Percentiles rank a stretch among this genome's conserved stretches.
Conservation (phyloP, 1,140 invertebrate species). For the Parapsyche elsis region DNA sequence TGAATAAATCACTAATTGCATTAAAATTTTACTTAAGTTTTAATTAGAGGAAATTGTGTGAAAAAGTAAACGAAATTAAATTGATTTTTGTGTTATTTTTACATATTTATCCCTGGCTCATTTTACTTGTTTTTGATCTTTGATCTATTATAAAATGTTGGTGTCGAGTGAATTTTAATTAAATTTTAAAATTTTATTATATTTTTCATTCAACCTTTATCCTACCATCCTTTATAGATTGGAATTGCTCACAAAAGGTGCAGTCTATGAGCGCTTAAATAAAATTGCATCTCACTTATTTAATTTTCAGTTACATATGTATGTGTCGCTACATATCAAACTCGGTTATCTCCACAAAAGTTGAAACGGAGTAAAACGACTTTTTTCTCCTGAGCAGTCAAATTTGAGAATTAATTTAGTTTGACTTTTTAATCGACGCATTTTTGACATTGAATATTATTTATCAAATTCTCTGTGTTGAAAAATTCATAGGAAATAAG, state of each 20-base stretch:
- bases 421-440: too few relatives aligned
- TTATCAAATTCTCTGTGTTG: too few relatives aligned
- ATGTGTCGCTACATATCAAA: too few relatives aligned
- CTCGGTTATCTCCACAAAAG: too few relatives aligned
- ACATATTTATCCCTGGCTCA: slow-evolving; percentile 11
- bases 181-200: slow-evolving; percentile 23
- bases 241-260: too few relatives aligned
- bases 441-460: too few relatives aligned
- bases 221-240: not conserved
- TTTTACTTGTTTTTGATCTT: slow-evolving; percentile 15
- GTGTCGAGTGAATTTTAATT: slow-evolving; percentile 32
- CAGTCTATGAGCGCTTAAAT: too few relatives aligned
- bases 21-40: slow-evolving; percentile 20
- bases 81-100: slow-evolving; percentile 4
- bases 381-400: too few relatives aligned
- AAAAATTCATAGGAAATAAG: too few relatives aligned
- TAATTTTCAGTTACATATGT: too few relatives aligned
- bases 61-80: not conserved
- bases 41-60: not conserved
- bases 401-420: too few relatives aligned
- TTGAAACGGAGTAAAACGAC: too few relatives aligned
- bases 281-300: not conserved
- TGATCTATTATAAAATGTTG: slow-evolving; percentile 27
- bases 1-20: slow-evolving; percentile 5
- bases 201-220: not conserved